Evolutionary conservation across 2,888 invertebrate genomes (phyloP), one percentile per base, ranked within the genome.

Genomic region (Cremastinae sp.): DNA sequence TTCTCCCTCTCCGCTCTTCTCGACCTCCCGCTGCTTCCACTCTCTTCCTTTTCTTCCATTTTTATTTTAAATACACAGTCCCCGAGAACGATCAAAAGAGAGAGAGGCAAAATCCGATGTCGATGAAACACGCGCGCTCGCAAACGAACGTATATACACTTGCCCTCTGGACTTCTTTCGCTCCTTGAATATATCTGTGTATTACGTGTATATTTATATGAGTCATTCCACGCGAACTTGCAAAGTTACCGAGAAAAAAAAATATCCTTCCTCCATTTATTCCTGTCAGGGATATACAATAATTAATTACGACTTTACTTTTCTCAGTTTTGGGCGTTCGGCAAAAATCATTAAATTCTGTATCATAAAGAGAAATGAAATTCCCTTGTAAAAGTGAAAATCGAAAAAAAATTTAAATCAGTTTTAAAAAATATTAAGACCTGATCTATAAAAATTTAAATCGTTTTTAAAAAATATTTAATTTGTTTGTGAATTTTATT

Each of bases 21-120:
- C 55, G 58, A 35, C 18, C 56, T 58, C 82, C 83, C 70, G 78
- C 79, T 78, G 83, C 80, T 61, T 76, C 79, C 43, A 43, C 56
- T 58, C 47, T 51, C 18, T 75, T 49, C 37, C 51, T 61, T 69
- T 72, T 71, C 61, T 70, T 41, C 12, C 35, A 70, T 58, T 64
- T 75, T 53, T 69, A 14, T 39, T 56, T 69, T 76, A 62, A 74
- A 58, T 56, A 37, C 56, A 28, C 28, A 28, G 70, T 78, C 56
- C 68, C 69, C 47, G 49, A 47, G 62, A 65, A 70, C 70, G 18
- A 62, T 59, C 43, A 20, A 3, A 55, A 37, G 69, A 56, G 9
- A 62, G 28, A 62, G 61, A 62, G 14, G 14, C n/a, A 64, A 62
- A 64, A 47, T 58, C 18, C 16, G 37, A 68, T 41, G 43, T 58